These are phyloP conservation scores for Myxocyprinus asiaticus DNA, from an alignment of 2,113 vertebrate genomes.

Conservation along the genomic window DNA sequence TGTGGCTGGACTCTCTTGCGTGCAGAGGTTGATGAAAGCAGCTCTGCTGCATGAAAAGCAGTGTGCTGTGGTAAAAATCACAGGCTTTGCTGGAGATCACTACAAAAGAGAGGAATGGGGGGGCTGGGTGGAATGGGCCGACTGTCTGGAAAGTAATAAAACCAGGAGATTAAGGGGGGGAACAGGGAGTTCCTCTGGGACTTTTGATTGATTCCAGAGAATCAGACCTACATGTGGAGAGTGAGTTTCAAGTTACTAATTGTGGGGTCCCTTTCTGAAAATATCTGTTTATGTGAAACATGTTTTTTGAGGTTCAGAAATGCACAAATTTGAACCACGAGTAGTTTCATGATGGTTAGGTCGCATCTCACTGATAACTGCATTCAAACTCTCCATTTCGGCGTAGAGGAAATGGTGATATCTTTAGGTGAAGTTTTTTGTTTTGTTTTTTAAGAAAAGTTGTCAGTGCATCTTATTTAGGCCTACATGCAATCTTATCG, in stretches of 20 bases:
- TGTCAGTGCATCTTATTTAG: constrained; percentile 48
- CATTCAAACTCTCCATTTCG: background rate
- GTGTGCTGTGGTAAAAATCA: constrained; percentile 71
- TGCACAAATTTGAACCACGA: constrained; percentile 32
- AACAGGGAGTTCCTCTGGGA: constrained; percentile 77
- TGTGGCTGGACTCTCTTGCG: constrained; percentile 61
- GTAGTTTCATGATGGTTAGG: constrained; percentile 22
- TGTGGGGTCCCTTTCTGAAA: constrained; percentile 72
- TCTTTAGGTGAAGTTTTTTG: background rate
- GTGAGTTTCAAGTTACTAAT: constrained; percentile 78
- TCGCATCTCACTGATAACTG: background rate
- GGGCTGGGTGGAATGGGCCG: constrained; percentile 75
- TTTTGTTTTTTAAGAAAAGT: background rate
- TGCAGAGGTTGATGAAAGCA: constrained; percentile 73
- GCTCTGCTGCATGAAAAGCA: constrained; percentile 72
- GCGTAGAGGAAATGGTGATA: background rate
- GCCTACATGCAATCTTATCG: constrained; percentile 62
- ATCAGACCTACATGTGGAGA: constrained; percentile 71
- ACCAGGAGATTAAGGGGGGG: constrained; percentile 78
- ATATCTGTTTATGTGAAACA: constrained; percentile 75
- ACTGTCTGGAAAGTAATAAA: constrained; percentile 85
- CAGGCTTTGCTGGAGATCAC: constrained; percentile 74
- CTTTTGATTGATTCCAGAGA: constrained; percentile 80
- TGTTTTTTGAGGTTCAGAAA: constrained; percentile 57
- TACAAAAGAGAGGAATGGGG: constrained; percentile 78